Base-by-base conservation (phyloP, 1,140 invertebrate species). In the Saccostrea echinata region DNA sequence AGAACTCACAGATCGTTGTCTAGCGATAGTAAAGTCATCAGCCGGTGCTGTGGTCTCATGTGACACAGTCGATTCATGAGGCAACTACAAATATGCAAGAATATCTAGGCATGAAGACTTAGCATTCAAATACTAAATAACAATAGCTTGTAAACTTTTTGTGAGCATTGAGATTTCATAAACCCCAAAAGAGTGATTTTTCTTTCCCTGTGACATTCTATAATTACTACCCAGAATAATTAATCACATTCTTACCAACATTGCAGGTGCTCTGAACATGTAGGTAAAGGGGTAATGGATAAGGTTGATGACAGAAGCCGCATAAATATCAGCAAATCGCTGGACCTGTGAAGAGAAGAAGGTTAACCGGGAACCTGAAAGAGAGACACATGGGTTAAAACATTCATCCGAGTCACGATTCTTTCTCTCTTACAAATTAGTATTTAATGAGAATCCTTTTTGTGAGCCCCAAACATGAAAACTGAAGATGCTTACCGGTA, bases 251-350 rank as follows among this genome's bases (percentile, higher is more conserved):
- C 92, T 91, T 88, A 95, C 94, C 90, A 96, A 91, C 91, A 95
- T 94, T 88, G 95, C 92, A 16, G 95, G 95, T 43, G 95, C 94
- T 52, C 94, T 94, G 92, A 96, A 96, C 89, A 96, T 95, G 95
- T 99, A 99, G 93, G 98, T 98, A 95, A 99, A 99, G 76, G 99
- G 99, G 95, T 99, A 99, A 95, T 99, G 98, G 92, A 99, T 97
- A 88, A 99, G 96, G 95, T 99, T 99, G 84, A 99, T 96, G 94
- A 99, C 98, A 35, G 97, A 98, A 3, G 98, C 97, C 9, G 98
- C 98, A 94, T 99, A 99, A 57, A 99, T 95, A 96, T 99, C 99
- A 64, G 99, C 99, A 95, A 99, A 99, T 94, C 99, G 97, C 55
- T 98, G 97, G 84, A 99, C 95, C 90, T 95, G 94, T 21, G 97